These are phyloP conservation scores for Lycaena phlaeas DNA, from an alignment of 2,888 invertebrate species.

Conservation along the genomic window DNA sequence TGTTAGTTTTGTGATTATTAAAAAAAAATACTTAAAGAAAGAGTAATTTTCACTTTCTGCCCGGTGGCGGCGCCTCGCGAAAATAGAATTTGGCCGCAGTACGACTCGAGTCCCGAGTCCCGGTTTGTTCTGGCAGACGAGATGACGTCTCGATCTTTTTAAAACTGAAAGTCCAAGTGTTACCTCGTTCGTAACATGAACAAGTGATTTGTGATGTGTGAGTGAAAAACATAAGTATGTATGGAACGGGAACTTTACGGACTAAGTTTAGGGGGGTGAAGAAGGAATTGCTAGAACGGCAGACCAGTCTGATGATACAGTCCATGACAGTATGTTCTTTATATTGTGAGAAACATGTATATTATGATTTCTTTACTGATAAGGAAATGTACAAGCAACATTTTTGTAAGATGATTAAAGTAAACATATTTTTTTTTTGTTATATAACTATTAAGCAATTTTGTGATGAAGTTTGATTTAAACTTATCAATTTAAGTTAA, in stretches of 20 bases:
- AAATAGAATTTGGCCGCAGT: slow-evolving; percentile 70
- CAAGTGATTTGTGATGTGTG: slow-evolving; percentile 25
- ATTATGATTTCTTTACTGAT: not conserved
- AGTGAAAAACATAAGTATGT: slow-evolving; percentile 41
- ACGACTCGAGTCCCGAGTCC: slow-evolving; percentile 56
- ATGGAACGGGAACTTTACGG: slow-evolving; percentile 72
- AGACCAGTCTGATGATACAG: slow-evolving; percentile 81
- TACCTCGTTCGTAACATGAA: not conserved
- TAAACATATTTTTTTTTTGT: no score
- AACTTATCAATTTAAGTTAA: no score
- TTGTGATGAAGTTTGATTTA: no score
- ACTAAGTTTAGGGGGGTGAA: slow-evolving; percentile 84
- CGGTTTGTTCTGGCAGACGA: slow-evolving; percentile 50
- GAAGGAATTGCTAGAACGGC: slow-evolving; percentile 81
- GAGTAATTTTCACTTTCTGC: slow-evolving; percentile 46
- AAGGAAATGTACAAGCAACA: not conserved
- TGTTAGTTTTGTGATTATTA: no score
- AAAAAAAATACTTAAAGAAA: not conserved
- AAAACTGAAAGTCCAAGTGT: not conserved
- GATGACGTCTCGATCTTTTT: slow-evolving; percentile 36
- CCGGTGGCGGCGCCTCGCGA: slow-evolving; percentile 65
- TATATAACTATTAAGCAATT: not conserved
- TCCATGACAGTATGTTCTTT: slow-evolving; percentile 84
- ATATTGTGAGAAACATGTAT: not conserved
- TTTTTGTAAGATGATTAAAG: no score